A percentile compares a stretch with the other conserved stretches of the same genome.
These are phyloP conservation scores for Monopis laevigella DNA, from an alignment of 2,888 invertebrate genomes.

Conservation along the genomic window DNA sequence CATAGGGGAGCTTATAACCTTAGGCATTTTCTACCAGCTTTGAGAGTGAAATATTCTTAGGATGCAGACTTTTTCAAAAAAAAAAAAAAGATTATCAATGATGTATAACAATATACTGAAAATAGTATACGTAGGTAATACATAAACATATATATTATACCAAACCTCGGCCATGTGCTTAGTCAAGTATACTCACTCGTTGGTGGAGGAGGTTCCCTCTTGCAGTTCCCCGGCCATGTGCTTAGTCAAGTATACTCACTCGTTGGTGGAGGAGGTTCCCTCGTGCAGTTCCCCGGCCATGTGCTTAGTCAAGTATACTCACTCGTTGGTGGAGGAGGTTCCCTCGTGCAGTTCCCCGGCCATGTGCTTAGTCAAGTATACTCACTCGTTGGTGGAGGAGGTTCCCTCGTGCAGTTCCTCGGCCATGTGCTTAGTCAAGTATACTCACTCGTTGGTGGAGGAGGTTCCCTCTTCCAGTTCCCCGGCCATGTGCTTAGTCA, in stretches of 20 bases:
- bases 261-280: constrained; percentile 70
- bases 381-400: constrained; percentile 71
- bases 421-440: constrained; percentile 84
- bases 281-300: constrained; percentile 72
- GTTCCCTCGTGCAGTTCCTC: constrained; percentile 67
- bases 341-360: constrained; percentile 69
- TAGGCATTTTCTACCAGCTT: too few species aligned
- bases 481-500: constrained; percentile 82
- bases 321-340: constrained; percentile 72
- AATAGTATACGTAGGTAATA: too few species aligned
- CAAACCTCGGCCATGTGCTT: too few species aligned
- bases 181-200: constrained; percentile 62
- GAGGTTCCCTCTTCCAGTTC: constrained; percentile 67
- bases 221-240: constrained; percentile 74
- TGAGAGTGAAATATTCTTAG: too few species aligned
- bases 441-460: constrained; percentile 68
- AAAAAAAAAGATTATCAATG: too few species aligned
- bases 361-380: constrained; percentile 84
- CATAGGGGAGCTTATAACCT: too few species aligned
- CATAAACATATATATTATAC: too few species aligned
- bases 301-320: constrained; percentile 76
- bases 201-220: constrained; percentile 72
- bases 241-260: constrained; percentile 71
- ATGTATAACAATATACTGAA: too few species aligned
- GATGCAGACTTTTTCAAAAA: too few species aligned